Base-by-base conservation (phyloP, 2,113 vertebrate genomes). In the Camarhynchus parvulus region DNA sequence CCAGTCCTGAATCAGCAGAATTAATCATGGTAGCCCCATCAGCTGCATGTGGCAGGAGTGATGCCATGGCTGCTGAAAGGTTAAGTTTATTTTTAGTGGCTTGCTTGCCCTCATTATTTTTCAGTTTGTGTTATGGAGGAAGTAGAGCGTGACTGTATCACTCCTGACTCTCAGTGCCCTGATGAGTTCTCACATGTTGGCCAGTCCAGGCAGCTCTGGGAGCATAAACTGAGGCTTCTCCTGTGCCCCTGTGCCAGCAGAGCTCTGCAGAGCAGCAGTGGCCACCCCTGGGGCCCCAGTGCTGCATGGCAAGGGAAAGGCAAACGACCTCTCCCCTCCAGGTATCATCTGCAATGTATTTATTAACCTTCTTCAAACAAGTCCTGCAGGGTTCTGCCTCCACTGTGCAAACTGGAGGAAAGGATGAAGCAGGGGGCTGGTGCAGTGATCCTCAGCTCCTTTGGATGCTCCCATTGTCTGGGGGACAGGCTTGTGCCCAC, bases 81-180 rank as follows among this genome's bases (percentile, higher is more conserved):
- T 95, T 97, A 97, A 95, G 63, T 95, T 97, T 96, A 95, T 96
- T 96, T 97, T 95, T 97, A 97, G 96, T 91, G 94, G 69, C 74
- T 94, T 89, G 64, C 87, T 95, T 93, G 92, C 74, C 87, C 93
- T 95, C 94, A 90, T 96, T 96, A 92, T 94, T 93, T 95, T 93
- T 88, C 83, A 87, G 92, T 95, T 92, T 81, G 88, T 95, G 85
- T 89, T 83, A 56, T 58, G 87, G 88, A 93, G 88, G 92, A 97
- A 97, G 90, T 97, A 97, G 95, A 97, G 96, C 95, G 44, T 97
- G 96, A 97, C 90, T 75, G 68, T 56, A 89, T 87, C 80, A 58
- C 94, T 93, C 69, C 94, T 86, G 86, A 56, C 91, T 89, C 72
- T 66, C 90, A 20, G 91, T 93, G 95, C 91, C 93, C 94, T 75